Percentiles rank a stretch among this genome's conserved stretches.
Conservation (phyloP, 2,888 invertebrate species). For the Pseudococcus viburni region DNA sequence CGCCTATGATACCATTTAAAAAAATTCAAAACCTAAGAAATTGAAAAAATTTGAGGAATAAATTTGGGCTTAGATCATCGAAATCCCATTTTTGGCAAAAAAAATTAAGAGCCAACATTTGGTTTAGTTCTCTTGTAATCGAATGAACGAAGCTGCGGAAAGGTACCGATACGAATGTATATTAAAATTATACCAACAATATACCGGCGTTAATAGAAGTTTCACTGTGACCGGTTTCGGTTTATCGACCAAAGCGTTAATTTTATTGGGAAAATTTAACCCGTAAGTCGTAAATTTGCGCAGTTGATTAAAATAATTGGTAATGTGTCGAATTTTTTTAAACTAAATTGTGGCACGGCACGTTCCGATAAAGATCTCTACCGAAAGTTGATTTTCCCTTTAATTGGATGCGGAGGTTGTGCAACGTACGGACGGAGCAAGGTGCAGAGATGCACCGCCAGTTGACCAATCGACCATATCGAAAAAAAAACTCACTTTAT, state of each 20-base stretch:
- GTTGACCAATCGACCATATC: neutral
- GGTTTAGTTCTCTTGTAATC: neutral
- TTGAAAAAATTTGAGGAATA: too few relatives aligned
- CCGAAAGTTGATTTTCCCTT: constrained; percentile 13
- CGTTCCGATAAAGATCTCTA: constrained; percentile 10
- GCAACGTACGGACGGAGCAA: neutral
- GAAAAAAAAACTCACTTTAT: neutral
- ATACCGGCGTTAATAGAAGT: neutral
- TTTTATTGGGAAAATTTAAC: constrained; percentile 29
- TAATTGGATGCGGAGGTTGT: constrained; percentile 38
- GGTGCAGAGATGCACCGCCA: neutral
- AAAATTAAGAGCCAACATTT: too few relatives aligned
- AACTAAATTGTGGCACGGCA: constrained; percentile 1
- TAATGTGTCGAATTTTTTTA: neutral
- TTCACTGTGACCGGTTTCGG: constrained; percentile 27
- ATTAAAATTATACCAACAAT: too few relatives aligned
- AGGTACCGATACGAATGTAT: neutral
- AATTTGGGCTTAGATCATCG: too few relatives aligned
- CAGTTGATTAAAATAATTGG: constrained; percentile 55
- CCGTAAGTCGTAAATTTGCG: constrained; percentile 33
- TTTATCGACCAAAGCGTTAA: constrained; percentile 12
- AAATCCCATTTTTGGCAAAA: too few relatives aligned
- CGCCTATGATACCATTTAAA: too few relatives aligned
- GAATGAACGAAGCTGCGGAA: neutral
- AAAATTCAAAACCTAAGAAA: too few relatives aligned